Base-by-base conservation (phyloP, 2,113 vertebrate species). In the Lasiurus cinereus region DNA sequence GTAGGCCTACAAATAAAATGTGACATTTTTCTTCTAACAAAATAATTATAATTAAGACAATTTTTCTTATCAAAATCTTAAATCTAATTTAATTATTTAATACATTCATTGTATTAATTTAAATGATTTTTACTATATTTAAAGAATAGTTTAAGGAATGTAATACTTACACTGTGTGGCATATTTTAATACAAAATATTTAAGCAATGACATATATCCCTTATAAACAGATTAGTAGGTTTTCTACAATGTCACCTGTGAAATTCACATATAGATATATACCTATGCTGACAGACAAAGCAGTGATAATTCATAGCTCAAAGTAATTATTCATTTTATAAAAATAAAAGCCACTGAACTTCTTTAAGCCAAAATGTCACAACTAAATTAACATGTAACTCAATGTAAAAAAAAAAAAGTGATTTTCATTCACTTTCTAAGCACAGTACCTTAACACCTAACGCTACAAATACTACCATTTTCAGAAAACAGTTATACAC, bases 331-430 rank as follows among this genome's bases (percentile, higher is more conserved):
- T 91, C 18, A 80, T 66, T 93, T 93, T 90, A 93, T 77, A 29
- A 77, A 76, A 74, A 62, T 62, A 62, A 83, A 79, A 94, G 29
- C 8, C 43, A 70, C 5, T 43, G 52, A 59, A 78, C 27, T 90
- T 66, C 43, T 78, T 76, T 66, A 74, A 88, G 50, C 24, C 86
- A 88, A 90, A 69, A 86, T 80, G 52, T 54, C 24, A 91, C 33
- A 94, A 90, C 50, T 83, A 82, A 89, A 91, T 74, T 70, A 83
- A 95, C 15, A 86, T 43, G 22, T 46, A 96, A 89, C 11, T 94
- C 62, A 88, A 52, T 48, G n/a, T 56, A 78, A 46, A 50, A 29
- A 24, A 91, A 74, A 48, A 72, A 82, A 46, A 11, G 8, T 39
- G 33, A 88, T 74, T 76, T 90, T 72, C 29, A 84, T 80, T 93